A percentile compares a stretch with the other conserved stretches of the same genome.
phyloP scores from a whole-genome alignment of 1,140 invertebrate species.

The Eumaeus atala region DNA sequence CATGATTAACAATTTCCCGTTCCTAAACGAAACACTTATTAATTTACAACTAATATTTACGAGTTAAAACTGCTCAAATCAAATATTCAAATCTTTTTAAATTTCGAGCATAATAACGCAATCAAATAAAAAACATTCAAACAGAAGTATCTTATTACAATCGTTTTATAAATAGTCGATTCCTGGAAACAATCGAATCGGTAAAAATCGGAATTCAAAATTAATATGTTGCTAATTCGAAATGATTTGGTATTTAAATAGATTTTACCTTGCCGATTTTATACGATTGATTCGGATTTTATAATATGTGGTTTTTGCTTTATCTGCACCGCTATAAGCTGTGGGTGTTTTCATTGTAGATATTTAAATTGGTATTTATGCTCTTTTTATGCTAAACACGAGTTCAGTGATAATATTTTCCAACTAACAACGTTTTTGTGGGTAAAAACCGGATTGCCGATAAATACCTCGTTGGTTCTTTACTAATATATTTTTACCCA shows the following conservation, averaged over 20 bases:
- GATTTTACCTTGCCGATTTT: constrained; percentile 2
- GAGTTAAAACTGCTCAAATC: not conserved
- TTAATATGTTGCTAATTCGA: constrained; percentile 14
- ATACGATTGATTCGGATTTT: not conserved
- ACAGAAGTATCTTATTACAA: constrained; percentile 11
- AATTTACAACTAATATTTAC: not conserved
- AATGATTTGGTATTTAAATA: constrained; percentile 15
- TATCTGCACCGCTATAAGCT: not conserved
- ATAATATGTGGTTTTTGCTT: constrained; percentile 10
- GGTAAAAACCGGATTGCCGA: too few relatives aligned
- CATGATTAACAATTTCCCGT: too few relatives aligned
- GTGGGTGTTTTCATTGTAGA: too few relatives aligned
- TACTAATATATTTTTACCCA: too few relatives aligned
- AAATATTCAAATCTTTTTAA: not conserved
- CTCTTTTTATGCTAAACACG: not conserved
- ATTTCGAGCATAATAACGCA: constrained; percentile 4
- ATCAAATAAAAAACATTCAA: constrained; percentile 4
- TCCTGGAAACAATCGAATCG: constrained; percentile 9
- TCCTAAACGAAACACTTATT: not conserved
- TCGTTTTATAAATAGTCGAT: constrained; percentile 11
- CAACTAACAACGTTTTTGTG: too few relatives aligned
- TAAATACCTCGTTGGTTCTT: too few relatives aligned
- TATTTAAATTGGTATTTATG: constrained; percentile 11
- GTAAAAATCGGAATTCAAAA: constrained; percentile 11
- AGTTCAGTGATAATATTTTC: not conserved